These are phyloP conservation scores for Acleris sparsana DNA, from an alignment of 2,888 invertebrate genomes.

Conservation along the genomic window DNA sequence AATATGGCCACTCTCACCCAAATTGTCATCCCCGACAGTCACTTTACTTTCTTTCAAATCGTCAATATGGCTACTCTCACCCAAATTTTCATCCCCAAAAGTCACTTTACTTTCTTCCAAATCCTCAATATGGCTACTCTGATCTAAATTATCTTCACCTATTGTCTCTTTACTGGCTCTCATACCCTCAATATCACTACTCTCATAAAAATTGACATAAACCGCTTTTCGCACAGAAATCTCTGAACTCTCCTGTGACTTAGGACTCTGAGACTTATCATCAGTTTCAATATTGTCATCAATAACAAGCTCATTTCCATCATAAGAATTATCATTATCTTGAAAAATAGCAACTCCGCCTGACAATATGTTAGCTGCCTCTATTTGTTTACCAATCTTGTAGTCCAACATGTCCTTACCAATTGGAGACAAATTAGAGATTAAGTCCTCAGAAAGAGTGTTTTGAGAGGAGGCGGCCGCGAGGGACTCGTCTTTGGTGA, in stretches of 20 bases:
- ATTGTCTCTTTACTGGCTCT: no score
- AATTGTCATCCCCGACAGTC: no score
- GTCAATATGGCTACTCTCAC: no score
- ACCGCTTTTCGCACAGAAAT: constrained; percentile 48
- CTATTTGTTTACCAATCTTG: constrained; percentile 76
- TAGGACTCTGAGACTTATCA: constrained; percentile 57
- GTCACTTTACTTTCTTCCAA: no score
- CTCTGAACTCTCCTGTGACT: constrained; percentile 46
- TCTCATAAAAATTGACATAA: no score
- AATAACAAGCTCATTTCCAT: constrained; percentile 77
- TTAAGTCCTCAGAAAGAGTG: constrained; percentile 56
- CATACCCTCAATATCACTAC: no score
- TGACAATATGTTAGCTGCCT: constrained; percentile 76
- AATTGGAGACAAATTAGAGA: constrained; percentile 69
- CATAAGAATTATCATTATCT: constrained; percentile 80
- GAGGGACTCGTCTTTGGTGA: constrained; percentile 64
- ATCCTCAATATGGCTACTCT: no score
- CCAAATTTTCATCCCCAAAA: no score
- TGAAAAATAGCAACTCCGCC: constrained; percentile 80
- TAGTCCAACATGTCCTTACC: constrained; percentile 67
- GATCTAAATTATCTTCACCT: no score
- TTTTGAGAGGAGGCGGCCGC: constrained; percentile 53
- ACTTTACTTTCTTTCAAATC: no score
- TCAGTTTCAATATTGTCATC: constrained; percentile 73
- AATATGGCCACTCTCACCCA: no score